phyloP scores from a whole-genome alignment of 2,113 vertebrate species.

The Orycteropus afer region DNA sequence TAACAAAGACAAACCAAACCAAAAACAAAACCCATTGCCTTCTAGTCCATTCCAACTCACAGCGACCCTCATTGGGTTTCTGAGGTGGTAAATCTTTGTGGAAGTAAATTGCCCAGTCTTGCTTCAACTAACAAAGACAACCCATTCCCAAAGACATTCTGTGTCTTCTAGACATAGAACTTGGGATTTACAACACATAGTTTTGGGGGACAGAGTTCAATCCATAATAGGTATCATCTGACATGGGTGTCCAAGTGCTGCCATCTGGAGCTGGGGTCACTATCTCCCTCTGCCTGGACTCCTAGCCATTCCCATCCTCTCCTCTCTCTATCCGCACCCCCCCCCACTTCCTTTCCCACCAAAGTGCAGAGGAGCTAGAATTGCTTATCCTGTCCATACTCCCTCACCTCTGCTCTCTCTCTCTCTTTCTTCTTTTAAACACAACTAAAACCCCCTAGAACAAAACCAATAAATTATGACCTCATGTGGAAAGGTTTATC shows the following conservation, averaged over 20 bases:
- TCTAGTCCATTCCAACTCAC: too few relatives aligned
- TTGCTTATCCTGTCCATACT: conserved; percentile 21
- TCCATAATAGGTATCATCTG: neutral
- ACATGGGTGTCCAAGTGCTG: neutral
- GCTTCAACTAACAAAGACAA: too few relatives aligned
- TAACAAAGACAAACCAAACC: too few relatives aligned
- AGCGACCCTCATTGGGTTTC: too few relatives aligned
- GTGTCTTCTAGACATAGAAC: neutral
- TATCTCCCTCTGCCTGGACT: neutral
- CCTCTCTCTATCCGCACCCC: neutral
- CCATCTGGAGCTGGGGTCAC: neutral
- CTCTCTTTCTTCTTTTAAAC: neutral
- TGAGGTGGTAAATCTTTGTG: too few relatives aligned
- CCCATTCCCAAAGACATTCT: too few relatives aligned
- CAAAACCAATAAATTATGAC: conserved; percentile 4
- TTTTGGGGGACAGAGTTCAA: neutral
- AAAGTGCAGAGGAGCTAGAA: neutral
- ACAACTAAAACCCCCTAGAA: neutral
- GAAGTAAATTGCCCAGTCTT: too few relatives aligned
- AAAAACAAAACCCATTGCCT: too few relatives aligned
- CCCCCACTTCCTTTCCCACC: conserved; percentile 46
- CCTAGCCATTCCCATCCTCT: conserved; percentile 4
- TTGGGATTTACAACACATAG: neutral
- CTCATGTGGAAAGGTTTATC: conserved; percentile 26
- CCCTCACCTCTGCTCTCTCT: conserved; percentile 42